Conservation (phyloP, 2,113 vertebrate species). For the Ophthalmolycus amberensis region DNA sequence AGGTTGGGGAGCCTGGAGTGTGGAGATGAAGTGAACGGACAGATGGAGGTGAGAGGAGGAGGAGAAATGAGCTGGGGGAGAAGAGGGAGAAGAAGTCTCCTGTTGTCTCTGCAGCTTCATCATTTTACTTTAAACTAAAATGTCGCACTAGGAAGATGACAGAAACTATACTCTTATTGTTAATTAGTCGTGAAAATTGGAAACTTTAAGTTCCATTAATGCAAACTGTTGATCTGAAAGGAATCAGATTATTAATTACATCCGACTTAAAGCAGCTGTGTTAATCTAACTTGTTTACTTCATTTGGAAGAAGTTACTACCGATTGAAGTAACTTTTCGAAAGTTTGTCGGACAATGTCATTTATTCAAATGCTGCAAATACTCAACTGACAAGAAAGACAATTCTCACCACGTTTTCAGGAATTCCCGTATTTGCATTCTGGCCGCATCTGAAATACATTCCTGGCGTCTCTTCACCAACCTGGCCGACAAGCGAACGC, state of each 20-base stretch:
- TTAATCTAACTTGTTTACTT: too few relatives aligned
- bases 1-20: conserved; percentile 47
- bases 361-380: too few relatives aligned
- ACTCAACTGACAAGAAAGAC: neutral
- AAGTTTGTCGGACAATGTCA: too few relatives aligned
- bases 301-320: too few relatives aligned
- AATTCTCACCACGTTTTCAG: neutral
- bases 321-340: too few relatives aligned
- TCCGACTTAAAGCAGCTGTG: too few relatives aligned
- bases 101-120: neutral
- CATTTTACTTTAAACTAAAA: too few relatives aligned
- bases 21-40: conserved; percentile 6
- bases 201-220: neutral
- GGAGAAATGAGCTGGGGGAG: neutral
- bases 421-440: conserved; percentile 26
- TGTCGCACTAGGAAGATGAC: too few relatives aligned
- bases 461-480: conserved; percentile 51
- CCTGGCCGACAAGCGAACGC: conserved; percentile 48
- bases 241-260: too few relatives aligned
- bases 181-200: too few relatives aligned
- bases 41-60: conserved; percentile 41
- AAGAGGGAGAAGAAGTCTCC: neutral
- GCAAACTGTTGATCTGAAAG: neutral
- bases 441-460: conserved; percentile 26
- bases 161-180: too few relatives aligned